A percentile compares a stretch with the other conserved stretches of the same genome.
These are phyloP conservation scores for Meandrusa payeni DNA, from an alignment of 2,888 invertebrate species.

Conservation along the genomic window DNA sequence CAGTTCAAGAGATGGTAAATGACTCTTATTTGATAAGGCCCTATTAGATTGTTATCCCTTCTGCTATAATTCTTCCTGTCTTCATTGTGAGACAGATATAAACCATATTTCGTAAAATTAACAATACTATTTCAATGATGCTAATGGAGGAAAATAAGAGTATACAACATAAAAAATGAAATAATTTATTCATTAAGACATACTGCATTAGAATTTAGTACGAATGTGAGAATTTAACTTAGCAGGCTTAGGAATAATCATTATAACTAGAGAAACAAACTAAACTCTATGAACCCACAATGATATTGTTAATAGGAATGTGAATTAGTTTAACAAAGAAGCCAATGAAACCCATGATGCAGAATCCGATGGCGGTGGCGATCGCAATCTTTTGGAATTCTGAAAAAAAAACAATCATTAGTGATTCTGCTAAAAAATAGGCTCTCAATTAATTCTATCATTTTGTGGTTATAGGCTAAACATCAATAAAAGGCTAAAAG, in stretches of 20 bases:
- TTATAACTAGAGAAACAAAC: conserved; percentile 47
- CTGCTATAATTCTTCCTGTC: too few relatives aligned
- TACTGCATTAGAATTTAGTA: conserved; percentile 40
- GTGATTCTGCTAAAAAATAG: too few relatives aligned
- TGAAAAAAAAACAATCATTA: conserved; percentile 79
- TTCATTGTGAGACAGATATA: too few relatives aligned
- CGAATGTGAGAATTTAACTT: conserved; percentile 55
- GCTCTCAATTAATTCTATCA: too few relatives aligned
- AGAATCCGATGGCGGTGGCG: conserved; percentile 99
- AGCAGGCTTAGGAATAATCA: conserved; percentile 59
- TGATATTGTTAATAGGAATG: conserved; percentile 98
- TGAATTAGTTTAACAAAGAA: conserved; percentile 99
- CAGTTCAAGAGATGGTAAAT: too few relatives aligned
- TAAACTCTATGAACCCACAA: conserved; percentile 88
- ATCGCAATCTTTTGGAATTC: conserved; percentile 99
- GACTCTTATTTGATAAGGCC: too few relatives aligned
- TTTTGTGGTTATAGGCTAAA: too few relatives aligned
- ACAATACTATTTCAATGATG: too few relatives aligned
- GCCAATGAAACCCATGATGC: conserved; percentile 99
- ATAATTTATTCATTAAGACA: conserved; percentile 69
- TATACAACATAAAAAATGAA: conserved; percentile 42
- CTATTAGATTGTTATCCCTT: too few relatives aligned
- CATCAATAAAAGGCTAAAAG: too few relatives aligned
- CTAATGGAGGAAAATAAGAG: too few relatives aligned
- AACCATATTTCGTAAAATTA: too few relatives aligned